Evolutionary conservation across 2,888 invertebrate genomes (phyloP), one percentile per base, ranked within the genome.

Genomic region (Morpho helenor): DNA sequence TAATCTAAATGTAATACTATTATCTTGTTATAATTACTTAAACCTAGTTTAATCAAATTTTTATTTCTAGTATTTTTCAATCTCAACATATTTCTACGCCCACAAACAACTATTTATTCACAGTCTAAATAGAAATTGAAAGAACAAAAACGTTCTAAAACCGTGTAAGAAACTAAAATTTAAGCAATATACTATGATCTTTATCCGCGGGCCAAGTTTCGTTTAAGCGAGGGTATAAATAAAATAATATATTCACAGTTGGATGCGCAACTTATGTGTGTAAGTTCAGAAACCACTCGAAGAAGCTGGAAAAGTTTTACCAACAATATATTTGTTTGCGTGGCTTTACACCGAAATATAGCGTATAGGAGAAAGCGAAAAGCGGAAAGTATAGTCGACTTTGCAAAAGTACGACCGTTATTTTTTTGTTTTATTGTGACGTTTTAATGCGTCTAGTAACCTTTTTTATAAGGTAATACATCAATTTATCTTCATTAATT

Each of bases 321-420:
- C 79, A 79, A 87, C 86, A 86, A 87, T 87, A 87, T 84, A 84
- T 88, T 86, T 84, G 84, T 86, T 76, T 82, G 83, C 74, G 70
- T 72, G 69, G 61, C 69, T 70, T 72, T 76, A 69, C 74, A 68
- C 63, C 65, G 57, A 57, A 57, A 55, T 52, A 47, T 43, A 49
- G 53, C 48, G 41, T 8, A 52, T 2, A 23, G 56, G 65, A 57
- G 64, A 9, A 8, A 63, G 66, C 67, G 67, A 55, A 7, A 9
- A 59, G 64, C 52, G 53, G 16, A 7, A 42, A 40, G 3, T 48
- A 16, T 23, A 31, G 31, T 31, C 31, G 31, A 31, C 16, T 16
- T 16, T 1, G 16, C 16, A 16, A 16, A 16, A 16, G 16, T 16
- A 16, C 16, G 16, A 16, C 16, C 16, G 16, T 16, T 1, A 16